Evolutionary conservation across 2,797 vertebrate species (phyloP).

Genomic region (Kryptopterus vitreolus): DNA sequence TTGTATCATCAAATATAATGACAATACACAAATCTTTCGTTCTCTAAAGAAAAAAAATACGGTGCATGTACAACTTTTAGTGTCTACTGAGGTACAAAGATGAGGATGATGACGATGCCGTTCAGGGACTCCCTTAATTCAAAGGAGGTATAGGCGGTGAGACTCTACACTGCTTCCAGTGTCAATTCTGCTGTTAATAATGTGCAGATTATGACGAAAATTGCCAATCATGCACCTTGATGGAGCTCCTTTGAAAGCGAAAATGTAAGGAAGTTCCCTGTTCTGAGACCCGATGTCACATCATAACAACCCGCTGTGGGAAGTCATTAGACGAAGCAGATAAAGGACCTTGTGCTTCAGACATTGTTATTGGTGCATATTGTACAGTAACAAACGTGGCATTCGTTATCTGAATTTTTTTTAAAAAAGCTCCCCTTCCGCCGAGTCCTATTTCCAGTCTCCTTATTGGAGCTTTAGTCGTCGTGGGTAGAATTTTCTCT

Average conservation of each 20-base stretch:
- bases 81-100: constrained; percentile 53
- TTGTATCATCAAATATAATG: constrained; percentile 27
- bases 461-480: constrained; percentile 84
- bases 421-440: constrained; percentile 70
- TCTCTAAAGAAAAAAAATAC: constrained; percentile 41
- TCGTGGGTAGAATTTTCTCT: constrained; percentile 83
- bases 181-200: constrained; percentile 99
- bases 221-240: constrained; percentile 99
- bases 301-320: constrained; percentile 99
- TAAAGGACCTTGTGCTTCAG: constrained; percentile 96
- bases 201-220: constrained; percentile 99
- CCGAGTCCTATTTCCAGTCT: constrained; percentile 84
- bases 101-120: constrained; percentile 70
- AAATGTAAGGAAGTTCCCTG: constrained; percentile 94
- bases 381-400: constrained; percentile 88
- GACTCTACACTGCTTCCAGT: constrained; percentile 86
- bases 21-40: constrained; percentile 12
- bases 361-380: constrained; percentile 91
- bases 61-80: constrained; percentile 62
- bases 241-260: constrained; percentile 97
- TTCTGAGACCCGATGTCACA: constrained; percentile 99
- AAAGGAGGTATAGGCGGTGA: constrained; percentile 82
- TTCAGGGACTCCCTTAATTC: constrained; percentile 87
- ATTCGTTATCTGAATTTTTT: constrained; percentile 83
- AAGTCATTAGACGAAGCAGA: constrained; percentile 99